phyloP scores from a whole-genome alignment of 2,113 vertebrate genomes.

The Chrysemys picta region DNA sequence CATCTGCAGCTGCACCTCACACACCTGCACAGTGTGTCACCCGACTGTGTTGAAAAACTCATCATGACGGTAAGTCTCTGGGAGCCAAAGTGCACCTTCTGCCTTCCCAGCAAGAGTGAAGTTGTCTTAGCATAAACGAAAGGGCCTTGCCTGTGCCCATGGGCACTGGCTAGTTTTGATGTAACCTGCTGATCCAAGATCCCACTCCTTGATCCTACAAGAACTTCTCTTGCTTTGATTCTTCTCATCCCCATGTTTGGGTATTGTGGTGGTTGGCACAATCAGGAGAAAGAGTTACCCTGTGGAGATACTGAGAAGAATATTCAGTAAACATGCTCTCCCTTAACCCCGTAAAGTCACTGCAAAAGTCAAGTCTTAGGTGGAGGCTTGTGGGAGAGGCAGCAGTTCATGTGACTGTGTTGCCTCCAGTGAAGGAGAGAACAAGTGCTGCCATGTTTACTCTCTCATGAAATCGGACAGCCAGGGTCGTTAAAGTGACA shows the following conservation, averaged over 20 bases:
- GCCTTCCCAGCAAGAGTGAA: background rate
- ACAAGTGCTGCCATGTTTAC: background rate
- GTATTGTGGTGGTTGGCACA: background rate
- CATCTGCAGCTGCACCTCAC: slow-evolving; percentile 99
- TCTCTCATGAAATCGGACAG: background rate
- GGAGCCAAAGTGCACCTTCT: background rate
- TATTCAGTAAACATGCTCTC: background rate
- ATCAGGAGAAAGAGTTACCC: background rate
- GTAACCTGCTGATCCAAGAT: background rate
- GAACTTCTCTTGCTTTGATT: fast-evolving
- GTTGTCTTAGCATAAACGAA: background rate
- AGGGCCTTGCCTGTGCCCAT: background rate
- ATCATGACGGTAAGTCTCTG: slow-evolving; percentile 89
- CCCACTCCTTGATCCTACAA: background rate
- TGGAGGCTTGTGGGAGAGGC: background rate
- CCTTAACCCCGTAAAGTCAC: background rate
- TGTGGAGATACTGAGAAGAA: background rate
- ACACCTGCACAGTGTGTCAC: slow-evolving; percentile 98
- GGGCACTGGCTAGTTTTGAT: fast-evolving
- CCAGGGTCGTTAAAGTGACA: background rate
- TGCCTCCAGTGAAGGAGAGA: background rate
- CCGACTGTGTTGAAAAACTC: slow-evolving; percentile 98
- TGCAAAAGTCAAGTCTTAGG: background rate
- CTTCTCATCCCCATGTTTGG: background rate
- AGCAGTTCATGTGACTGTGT: background rate